phyloP scores from a whole-genome alignment of 2,888 invertebrate genomes.

The Epinotia bilunana region DNA sequence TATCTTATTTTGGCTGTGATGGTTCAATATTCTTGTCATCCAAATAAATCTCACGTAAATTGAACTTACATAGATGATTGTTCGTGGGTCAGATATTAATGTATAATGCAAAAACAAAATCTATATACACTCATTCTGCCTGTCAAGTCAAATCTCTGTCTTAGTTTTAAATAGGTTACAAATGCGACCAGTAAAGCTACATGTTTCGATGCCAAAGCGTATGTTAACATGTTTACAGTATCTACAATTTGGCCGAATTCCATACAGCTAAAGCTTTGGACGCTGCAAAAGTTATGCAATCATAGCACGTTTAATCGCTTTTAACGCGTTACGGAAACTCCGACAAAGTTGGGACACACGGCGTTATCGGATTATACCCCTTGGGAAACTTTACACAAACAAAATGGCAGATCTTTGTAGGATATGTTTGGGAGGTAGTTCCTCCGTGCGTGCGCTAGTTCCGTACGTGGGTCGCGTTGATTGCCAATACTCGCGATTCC shows the following conservation, averaged over 20 bases:
- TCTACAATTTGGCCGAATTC: conserved; percentile 13
- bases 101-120: neutral
- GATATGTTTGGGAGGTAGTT: neutral
- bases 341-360: neutral
- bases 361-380: conserved; percentile 2
- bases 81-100: too few species aligned
- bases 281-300: conserved; percentile 1
- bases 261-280: conserved; percentile 2
- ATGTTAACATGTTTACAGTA: conserved; percentile 3
- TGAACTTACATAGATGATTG: too few species aligned
- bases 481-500: neutral
- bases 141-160: neutral
- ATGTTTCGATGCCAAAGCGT: neutral
- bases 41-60: too few species aligned
- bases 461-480: neutral
- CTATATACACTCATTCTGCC: neutral
- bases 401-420: neutral
- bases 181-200: neutral
- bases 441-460: conserved; percentile 1
- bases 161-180: conserved; percentile 4
- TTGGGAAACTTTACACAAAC: neutral
- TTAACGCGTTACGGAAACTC: neutral
- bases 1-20: neutral
- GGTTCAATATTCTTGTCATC: too few species aligned
- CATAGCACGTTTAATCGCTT: neutral